Conservation (phyloP, 2,797 vertebrate genomes). For the Fistularia tabacaria region DNA sequence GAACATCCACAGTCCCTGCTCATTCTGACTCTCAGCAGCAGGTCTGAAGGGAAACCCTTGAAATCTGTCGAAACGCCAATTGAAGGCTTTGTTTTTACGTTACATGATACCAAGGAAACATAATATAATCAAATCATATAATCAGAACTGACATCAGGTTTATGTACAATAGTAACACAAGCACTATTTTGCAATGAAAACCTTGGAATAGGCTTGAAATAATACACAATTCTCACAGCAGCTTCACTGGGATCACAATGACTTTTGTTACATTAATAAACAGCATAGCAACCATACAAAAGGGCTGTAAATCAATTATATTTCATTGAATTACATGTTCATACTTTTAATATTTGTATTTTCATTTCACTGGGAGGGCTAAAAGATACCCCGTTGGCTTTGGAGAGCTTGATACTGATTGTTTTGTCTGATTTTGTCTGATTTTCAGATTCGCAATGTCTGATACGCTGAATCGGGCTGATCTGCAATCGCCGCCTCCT, state of each 20-base stretch:
- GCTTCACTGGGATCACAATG: constrained; percentile 29
- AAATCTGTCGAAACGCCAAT: background rate
- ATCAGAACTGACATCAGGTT: constrained; percentile 8
- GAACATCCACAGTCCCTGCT: background rate
- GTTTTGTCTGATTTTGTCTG: too few relatives aligned
- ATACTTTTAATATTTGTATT: background rate
- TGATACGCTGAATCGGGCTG: too few relatives aligned
- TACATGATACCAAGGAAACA: constrained; percentile 16
- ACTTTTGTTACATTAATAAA: constrained; percentile 30
- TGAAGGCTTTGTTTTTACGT: constrained; percentile 7
- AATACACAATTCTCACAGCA: constrained; percentile 24
- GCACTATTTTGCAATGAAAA: constrained; percentile 18
- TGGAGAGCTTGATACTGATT: background rate
- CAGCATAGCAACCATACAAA: constrained; percentile 14
- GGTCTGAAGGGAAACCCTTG: background rate
- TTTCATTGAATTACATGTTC: background rate
- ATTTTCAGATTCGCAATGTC: too few relatives aligned
- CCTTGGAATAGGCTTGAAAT: constrained; percentile 27
- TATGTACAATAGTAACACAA: constrained; percentile 33
- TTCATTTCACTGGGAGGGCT: background rate
- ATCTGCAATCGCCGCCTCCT: too few relatives aligned
- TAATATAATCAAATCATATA: constrained; percentile 18
- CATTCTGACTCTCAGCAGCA: background rate
- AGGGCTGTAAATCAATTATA: constrained; percentile 8
- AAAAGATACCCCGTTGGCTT: background rate